A percentile compares a stretch with the other conserved stretches of the same genome.
Conservation (phyloP, 1,140 invertebrate species). For the Anthonomus grandis region DNA sequence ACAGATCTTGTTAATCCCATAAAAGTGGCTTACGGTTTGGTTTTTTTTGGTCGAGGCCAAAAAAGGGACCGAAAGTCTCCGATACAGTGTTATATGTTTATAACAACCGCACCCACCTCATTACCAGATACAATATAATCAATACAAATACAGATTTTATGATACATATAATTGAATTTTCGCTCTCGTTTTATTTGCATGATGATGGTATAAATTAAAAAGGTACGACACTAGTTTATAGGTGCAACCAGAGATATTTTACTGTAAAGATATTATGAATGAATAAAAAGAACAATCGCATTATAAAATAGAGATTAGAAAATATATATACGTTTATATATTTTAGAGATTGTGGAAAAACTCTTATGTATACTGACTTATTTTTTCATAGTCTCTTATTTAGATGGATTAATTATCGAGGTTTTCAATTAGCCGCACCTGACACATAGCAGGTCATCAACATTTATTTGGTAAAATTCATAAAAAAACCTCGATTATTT, state of each 20-base stretch:
- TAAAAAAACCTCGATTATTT: no score
- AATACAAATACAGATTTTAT: no score
- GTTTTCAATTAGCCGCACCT: no score
- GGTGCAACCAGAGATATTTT: constrained; percentile 29
- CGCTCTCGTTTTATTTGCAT: not conserved
- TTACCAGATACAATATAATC: constrained; percentile 15
- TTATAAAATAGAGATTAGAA: constrained; percentile 8
- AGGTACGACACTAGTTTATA: constrained; percentile 31
- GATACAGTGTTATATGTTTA: constrained; percentile 20
- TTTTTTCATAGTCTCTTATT: constrained; percentile 25
- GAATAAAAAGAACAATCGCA: constrained; percentile 23
- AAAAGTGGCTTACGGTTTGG: no score
- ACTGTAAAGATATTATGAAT: constrained; percentile 21
- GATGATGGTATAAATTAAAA: constrained; percentile 11
- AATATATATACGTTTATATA: constrained; percentile 1
- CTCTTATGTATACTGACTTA: constrained; percentile 5
- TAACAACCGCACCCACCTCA: constrained; percentile 38
- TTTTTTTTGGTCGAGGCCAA: no score
- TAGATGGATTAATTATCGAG: no score
- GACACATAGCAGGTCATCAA: no score
- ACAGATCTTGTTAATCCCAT: no score
- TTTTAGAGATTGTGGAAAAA: constrained; percentile 18
- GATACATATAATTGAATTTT: no score
- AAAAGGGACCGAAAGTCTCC: no score
- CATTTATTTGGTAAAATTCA: no score